A percentile compares a stretch with the other conserved stretches of the same genome.
Conservation (phyloP, 2,113 vertebrate species). For the Nycticorax nycticorax region DNA sequence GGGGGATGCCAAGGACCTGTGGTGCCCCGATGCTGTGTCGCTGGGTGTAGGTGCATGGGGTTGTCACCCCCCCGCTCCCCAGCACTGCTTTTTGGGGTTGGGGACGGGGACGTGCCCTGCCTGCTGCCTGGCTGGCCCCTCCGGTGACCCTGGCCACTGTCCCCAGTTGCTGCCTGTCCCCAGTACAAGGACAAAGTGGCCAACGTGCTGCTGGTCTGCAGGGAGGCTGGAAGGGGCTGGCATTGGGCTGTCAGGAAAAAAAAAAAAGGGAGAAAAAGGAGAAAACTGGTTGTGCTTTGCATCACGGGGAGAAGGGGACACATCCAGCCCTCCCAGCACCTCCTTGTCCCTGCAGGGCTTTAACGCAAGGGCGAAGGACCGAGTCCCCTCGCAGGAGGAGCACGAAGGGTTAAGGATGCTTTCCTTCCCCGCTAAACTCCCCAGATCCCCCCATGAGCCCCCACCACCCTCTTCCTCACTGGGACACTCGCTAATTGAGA, state of each 20-base stretch:
- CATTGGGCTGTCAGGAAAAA: background rate
- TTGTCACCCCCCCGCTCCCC: accelerated
- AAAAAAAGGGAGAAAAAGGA: background rate
- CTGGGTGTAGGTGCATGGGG: accelerated
- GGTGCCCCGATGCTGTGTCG: accelerated
- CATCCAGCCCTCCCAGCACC: background rate
- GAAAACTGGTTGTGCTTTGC: background rate
- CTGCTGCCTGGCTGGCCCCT: accelerated
- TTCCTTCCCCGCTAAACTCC: background rate
- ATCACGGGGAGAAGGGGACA: accelerated
- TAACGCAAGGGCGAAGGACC: accelerated
- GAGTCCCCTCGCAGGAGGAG: accelerated
- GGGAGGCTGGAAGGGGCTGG: background rate
- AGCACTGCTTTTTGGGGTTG: background rate
- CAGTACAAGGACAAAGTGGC: accelerated
- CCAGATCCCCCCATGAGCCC: background rate
- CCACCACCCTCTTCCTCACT: background rate
- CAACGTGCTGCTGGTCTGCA: background rate
- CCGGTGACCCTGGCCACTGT: background rate
- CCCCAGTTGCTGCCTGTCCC: background rate
- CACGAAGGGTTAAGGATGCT: background rate
- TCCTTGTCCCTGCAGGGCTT: background rate
- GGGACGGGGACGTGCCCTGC: background rate
- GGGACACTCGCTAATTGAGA: conserved; percentile 80
- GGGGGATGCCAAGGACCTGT: background rate